Evolutionary conservation across 2,113 vertebrate species (phyloP).

Genomic region (Lutjanus erythropterus): DNA sequence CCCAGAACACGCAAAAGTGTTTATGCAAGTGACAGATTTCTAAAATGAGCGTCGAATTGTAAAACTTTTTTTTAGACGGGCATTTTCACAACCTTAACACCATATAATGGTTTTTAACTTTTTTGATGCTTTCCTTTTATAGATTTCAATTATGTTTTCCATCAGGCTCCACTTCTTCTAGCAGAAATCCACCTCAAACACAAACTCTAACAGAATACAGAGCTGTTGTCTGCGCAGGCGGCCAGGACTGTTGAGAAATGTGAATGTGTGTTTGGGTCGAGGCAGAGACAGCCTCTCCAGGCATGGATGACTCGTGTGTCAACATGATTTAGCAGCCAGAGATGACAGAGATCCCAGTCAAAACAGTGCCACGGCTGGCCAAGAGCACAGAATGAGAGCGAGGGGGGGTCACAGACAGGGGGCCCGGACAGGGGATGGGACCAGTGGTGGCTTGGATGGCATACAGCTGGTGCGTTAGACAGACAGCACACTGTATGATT

Average conservation of each 20-base stretch:
- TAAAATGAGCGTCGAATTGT: background rate
- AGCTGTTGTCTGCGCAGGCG: constrained; percentile 8
- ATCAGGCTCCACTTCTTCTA: background rate
- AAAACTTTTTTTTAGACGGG: background rate
- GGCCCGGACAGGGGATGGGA: constrained; percentile 54
- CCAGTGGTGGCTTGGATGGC: constrained; percentile 56
- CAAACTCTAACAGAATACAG: background rate
- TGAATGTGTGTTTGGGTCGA: constrained; percentile 33
- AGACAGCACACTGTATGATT: constrained; percentile 52
- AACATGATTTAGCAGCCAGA: constrained; percentile 79
- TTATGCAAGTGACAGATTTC: background rate
- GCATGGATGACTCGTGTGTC: constrained; percentile 72
- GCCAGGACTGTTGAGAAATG: constrained; percentile 8
- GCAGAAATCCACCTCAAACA: background rate
- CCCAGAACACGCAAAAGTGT: background rate
- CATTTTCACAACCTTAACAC: background rate
- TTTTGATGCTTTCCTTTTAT: background rate
- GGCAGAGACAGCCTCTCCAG: constrained; percentile 46
- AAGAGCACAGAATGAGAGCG: constrained; percentile 13
- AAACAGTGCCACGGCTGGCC: constrained; percentile 72
- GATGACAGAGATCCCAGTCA: constrained; percentile 80
- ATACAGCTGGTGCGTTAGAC: constrained; percentile 63
- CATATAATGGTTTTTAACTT: background rate
- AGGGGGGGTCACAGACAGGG: constrained; percentile 20
- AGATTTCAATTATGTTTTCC: background rate